Percentiles rank a stretch among this genome's conserved stretches.
These are phyloP conservation scores for Syrmaticus mikado DNA, from an alignment of 2,113 vertebrate species.

Conservation along the genomic window DNA sequence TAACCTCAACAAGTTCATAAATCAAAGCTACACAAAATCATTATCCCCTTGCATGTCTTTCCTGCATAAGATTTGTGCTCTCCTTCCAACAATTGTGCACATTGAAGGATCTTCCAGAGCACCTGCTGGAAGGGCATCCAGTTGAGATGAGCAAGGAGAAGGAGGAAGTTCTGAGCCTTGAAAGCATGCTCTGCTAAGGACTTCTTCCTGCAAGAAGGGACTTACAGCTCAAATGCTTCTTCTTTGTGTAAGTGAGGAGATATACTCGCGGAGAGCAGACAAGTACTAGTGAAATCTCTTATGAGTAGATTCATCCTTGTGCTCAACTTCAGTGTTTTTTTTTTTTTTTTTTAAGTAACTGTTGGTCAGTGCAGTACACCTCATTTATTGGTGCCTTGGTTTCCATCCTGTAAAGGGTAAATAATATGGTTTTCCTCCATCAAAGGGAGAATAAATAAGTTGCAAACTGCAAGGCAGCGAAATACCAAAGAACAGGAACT, in stretches of 20 bases:
- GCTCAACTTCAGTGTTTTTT: background rate
- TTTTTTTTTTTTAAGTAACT: background rate
- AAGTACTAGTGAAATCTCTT: background rate
- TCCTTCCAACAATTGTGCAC: background rate
- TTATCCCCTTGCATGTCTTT: background rate
- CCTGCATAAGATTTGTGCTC: background rate
- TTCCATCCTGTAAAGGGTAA: background rate
- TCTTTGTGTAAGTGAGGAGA: background rate
- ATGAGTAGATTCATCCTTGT: background rate
- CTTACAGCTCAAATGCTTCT: background rate
- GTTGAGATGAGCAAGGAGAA: background rate
- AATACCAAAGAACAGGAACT: background rate
- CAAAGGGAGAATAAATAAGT: background rate
- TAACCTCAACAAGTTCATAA: conserved; percentile 11
- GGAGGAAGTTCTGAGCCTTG: background rate
- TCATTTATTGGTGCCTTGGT: background rate
- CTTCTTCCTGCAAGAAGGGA: background rate
- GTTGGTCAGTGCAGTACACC: background rate
- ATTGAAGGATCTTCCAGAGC: background rate
- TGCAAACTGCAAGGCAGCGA: background rate
- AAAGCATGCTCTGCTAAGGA: background rate
- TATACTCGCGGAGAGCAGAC: background rate
- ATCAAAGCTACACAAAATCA: conserved; percentile 42
- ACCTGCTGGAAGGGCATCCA: background rate
- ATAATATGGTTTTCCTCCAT: background rate